Evolutionary conservation across 2,113 vertebrate species (phyloP).

Genomic region (Grus americana): DNA sequence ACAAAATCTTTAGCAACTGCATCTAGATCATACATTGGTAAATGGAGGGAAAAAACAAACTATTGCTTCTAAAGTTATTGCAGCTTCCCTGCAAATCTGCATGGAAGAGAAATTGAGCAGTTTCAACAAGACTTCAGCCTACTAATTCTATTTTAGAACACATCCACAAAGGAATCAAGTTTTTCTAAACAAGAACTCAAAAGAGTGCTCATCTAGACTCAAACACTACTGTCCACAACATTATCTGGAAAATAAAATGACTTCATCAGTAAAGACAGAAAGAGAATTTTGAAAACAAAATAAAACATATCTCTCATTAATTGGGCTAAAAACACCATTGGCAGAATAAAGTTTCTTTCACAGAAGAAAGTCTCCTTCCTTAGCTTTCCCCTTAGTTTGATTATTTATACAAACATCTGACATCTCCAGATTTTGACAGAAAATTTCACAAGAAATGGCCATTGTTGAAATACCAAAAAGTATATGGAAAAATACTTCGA

Average conservation of each 20-base stretch:
- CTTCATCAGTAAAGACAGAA: not conserved
- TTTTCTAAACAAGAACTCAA: not conserved
- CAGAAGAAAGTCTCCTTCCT: not conserved
- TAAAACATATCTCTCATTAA: not conserved
- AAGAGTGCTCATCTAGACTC: not conserved
- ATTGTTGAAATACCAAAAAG: not conserved
- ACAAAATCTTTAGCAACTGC: not conserved
- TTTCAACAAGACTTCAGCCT: not conserved
- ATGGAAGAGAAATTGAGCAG: not conserved
- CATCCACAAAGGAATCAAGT: not conserved
- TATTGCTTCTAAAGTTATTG: not conserved
- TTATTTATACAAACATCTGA: not conserved
- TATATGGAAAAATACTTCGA: not conserved
- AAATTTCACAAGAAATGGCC: not conserved
- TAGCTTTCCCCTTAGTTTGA: not conserved
- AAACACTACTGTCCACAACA: not conserved
- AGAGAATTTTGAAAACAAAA: not conserved
- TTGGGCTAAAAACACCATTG: not conserved
- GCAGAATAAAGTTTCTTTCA: not conserved
- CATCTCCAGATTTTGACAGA: not conserved
- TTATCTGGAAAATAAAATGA: not conserved
- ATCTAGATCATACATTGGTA: not conserved
- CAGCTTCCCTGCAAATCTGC: not conserved
- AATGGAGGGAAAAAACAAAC: fast-evolving
- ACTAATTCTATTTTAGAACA: not conserved